Evolutionary conservation across 92 coral and sea anemone species (phyloP).

Genomic region (Muricea muricata): DNA sequence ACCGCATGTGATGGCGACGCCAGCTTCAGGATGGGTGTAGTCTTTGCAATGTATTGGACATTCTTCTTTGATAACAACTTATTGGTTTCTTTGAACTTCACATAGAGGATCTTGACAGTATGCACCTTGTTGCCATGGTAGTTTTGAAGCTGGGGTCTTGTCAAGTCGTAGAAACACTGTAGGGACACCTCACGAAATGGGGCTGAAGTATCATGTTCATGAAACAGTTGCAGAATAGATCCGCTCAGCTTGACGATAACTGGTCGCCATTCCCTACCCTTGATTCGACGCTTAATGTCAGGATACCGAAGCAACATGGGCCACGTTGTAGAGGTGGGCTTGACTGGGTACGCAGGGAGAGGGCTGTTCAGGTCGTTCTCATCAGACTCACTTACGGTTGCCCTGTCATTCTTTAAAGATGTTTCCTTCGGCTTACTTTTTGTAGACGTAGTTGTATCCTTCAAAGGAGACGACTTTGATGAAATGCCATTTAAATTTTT

Average conservation of each 20-base stretch:
- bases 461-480: background rate
- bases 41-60: constrained; percentile 78
- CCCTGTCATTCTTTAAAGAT: background rate
- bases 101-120: constrained; percentile 83
- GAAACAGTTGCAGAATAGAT: constrained; percentile 82
- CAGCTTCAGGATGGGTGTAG: constrained; percentile 87
- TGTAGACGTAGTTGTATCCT: too few relatives aligned
- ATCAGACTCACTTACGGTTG: background rate
- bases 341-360: constrained; percentile 20
- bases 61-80: constrained; percentile 80
- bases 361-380: constrained; percentile 6
- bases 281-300: constrained; percentile 83
- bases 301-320: constrained; percentile 92
- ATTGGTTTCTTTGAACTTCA: constrained; percentile 86
- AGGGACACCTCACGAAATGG: constrained; percentile 96
- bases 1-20: constrained; percentile 76
- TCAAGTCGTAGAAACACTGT: constrained; percentile 88
- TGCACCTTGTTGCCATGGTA: constrained; percentile 84
- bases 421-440: too few relatives aligned
- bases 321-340: constrained; percentile 80
- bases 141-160: constrained; percentile 73
- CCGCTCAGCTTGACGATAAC: constrained; percentile 89
- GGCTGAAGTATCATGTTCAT: constrained; percentile 92
- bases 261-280: constrained; percentile 91
- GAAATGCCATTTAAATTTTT: constrained; percentile 5